Percentiles rank a stretch among this genome's conserved stretches.
Conservation (phyloP, 1,140 invertebrate species). For the Leguminivora glycinivorella region DNA sequence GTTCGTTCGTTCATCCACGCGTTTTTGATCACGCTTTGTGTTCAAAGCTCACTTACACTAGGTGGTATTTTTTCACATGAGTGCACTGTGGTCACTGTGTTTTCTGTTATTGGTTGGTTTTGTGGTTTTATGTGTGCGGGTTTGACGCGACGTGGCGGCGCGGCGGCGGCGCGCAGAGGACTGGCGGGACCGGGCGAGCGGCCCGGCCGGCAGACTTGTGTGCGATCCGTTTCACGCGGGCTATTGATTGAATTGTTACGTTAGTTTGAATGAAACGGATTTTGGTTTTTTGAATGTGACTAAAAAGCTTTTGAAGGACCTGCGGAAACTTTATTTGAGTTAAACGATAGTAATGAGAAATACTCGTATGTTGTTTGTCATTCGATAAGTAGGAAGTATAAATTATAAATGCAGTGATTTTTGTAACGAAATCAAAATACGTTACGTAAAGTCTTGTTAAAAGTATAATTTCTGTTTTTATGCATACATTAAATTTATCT, state of each 20-base stretch:
- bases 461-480: no score
- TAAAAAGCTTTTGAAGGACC: neutral
- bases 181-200: slow-evolving; percentile 62
- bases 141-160: slow-evolving; percentile 44
- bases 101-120: slow-evolving; percentile 64
- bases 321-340: neutral
- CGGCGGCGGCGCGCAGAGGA: slow-evolving; percentile 43
- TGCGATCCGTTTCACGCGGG: slow-evolving; percentile 59
- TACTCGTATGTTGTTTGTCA: no score
- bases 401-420: no score
- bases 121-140: slow-evolving; percentile 51
- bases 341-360: no score
- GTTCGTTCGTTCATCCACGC: slow-evolving; percentile 68
- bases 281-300: neutral
- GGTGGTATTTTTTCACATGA: neutral
- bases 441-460: no score
- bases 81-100: slow-evolving; percentile 39
- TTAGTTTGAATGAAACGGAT: neutral
- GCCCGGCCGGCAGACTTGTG: slow-evolving; percentile 56
- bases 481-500: no score
- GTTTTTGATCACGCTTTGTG: slow-evolving; percentile 31
- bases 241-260: slow-evolving; percentile 43
- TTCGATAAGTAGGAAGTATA: no score
- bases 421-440: no score
- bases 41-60: neutral